phyloP scores from a whole-genome alignment of 2,888 invertebrate species.

The Hirudinaria manillensis region DNA sequence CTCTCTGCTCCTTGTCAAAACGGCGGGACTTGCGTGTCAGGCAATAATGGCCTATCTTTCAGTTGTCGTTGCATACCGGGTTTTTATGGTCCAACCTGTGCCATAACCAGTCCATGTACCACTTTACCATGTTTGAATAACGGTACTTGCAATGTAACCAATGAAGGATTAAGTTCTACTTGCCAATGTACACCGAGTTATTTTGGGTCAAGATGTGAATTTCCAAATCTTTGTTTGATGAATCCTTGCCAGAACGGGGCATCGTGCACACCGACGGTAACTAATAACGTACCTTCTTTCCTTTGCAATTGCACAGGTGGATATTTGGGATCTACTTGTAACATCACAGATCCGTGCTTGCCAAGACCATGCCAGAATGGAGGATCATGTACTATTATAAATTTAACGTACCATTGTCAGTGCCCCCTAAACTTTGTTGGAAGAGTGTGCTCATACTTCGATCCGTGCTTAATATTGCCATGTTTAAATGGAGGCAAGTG shows the following conservation, averaged over 20 bases:
- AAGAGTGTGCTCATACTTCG: background rate
- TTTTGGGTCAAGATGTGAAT: conserved; percentile 33
- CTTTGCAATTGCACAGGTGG: conserved; percentile 43
- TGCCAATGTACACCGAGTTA: conserved; percentile 34
- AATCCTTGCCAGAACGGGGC: conserved; percentile 9
- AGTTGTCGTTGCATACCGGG: background rate
- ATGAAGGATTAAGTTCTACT: conserved; percentile 22
- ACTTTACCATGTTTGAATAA: conserved; percentile 43
- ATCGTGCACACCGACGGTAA: background rate
- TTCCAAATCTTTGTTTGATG: background rate
- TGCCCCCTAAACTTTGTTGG: conserved; percentile 19
- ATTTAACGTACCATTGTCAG: background rate
- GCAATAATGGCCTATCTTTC: background rate
- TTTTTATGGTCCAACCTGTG: conserved; percentile 42
- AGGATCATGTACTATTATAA: conserved; percentile 17
- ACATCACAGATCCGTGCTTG: conserved; percentile 33
- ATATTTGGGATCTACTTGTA: conserved; percentile 45
- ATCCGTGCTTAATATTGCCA: conserved; percentile 24
- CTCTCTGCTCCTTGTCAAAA: conserved; percentile 41
- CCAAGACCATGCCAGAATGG: conserved; percentile 34
- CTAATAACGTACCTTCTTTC: background rate
- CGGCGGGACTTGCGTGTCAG: conserved; percentile 39
- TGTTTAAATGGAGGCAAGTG: conserved; percentile 30
- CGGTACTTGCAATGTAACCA: conserved; percentile 40
- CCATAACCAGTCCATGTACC: conserved; percentile 42